Conservation (phyloP, 2,888 invertebrate species). For the Sylvicola cinctus region DNA sequence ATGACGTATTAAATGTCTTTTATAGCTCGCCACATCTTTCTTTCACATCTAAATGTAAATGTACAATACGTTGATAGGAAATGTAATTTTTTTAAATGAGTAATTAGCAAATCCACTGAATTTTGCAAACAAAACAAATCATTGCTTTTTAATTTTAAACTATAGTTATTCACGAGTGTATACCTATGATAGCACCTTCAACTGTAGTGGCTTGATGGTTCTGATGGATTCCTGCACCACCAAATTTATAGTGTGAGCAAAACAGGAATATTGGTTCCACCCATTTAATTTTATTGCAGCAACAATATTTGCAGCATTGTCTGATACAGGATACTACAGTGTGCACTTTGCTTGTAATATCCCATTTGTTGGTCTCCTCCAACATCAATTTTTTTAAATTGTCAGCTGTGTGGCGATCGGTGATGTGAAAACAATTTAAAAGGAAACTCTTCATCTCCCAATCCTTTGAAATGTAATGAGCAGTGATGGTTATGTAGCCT, state of each 20-base stretch:
- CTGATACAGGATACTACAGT: constrained; percentile 9
- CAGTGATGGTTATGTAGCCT: constrained; percentile 10
- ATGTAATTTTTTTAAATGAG: too few relatives aligned
- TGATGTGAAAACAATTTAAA: constrained; percentile 6
- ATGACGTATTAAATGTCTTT: too few relatives aligned
- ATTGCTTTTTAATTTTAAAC: too few relatives aligned
- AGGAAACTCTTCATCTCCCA: constrained; percentile 8
- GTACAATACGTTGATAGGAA: too few relatives aligned
- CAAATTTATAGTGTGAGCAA: not conserved
- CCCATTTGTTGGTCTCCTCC: constrained; percentile 4
- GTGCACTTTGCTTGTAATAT: constrained; percentile 2
- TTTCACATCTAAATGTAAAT: too few relatives aligned
- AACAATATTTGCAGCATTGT: constrained; percentile 11
- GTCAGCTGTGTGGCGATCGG: not conserved
- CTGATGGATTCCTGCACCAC: not conserved
- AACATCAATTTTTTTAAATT: too few relatives aligned
- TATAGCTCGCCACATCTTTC: too few relatives aligned
- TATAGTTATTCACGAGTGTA: too few relatives aligned
- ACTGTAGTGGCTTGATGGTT: not conserved
- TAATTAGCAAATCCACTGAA: too few relatives aligned
- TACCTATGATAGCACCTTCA: too few relatives aligned
- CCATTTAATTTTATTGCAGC: constrained; percentile 10
- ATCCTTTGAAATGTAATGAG: constrained; percentile 9
- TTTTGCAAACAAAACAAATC: too few relatives aligned
- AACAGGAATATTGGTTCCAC: constrained; percentile 8